phyloP scores from a whole-genome alignment of 2,113 vertebrate genomes.

The Charadrius vociferus region DNA sequence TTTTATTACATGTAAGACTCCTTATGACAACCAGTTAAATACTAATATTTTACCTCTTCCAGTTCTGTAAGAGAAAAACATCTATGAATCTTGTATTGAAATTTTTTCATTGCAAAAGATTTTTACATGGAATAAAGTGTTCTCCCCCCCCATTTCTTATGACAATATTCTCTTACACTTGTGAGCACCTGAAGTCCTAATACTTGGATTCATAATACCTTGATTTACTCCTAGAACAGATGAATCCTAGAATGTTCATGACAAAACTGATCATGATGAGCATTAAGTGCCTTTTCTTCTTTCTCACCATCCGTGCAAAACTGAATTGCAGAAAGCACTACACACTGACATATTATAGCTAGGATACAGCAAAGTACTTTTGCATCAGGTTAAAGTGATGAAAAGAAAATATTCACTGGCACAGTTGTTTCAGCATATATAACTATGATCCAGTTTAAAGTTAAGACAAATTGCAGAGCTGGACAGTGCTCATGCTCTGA shows the following conservation, averaged over 20 bases:
- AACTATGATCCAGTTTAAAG: neutral
- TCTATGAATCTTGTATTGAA: neutral
- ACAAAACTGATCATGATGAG: neutral
- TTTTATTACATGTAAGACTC: neutral
- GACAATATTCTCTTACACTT: neutral
- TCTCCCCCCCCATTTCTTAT: neutral
- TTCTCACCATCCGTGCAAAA: neutral
- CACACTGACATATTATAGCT: neutral
- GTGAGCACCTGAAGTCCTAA: neutral
- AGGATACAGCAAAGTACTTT: neutral
- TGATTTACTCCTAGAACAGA: neutral
- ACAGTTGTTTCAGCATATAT: neutral
- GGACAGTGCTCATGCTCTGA: neutral
- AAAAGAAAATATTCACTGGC: neutral
- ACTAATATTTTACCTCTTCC: neutral
- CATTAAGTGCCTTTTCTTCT: neutral
- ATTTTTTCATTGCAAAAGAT: neutral
- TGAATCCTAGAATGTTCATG: neutral
- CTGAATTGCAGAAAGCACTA: neutral
- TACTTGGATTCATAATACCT: neutral
- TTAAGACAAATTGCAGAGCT: neutral
- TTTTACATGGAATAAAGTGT: neutral
- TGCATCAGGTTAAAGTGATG: neutral
- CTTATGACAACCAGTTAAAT: neutral
- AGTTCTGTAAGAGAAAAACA: neutral